Conservation (phyloP, 2,888 invertebrate species). For the Himalopsyche japonica region DNA sequence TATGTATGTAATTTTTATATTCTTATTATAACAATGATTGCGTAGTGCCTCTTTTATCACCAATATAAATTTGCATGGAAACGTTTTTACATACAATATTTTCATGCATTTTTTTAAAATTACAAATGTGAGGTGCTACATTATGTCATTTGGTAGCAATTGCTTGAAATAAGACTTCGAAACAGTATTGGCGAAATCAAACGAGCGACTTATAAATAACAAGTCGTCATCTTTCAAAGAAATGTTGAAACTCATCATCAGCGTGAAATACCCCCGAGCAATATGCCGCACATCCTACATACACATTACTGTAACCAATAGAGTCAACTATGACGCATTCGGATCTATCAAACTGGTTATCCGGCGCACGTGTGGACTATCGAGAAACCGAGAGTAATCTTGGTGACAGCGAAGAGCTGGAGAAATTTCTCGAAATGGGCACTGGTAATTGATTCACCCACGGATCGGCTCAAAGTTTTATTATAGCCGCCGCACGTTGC, state of each 20-base stretch:
- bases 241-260: neutral
- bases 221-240: neutral
- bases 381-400: slow-evolving; percentile 1
- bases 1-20: too few species aligned
- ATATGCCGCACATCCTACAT: neutral
- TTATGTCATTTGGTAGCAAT: too few species aligned
- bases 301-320: neutral
- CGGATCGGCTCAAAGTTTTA: neutral
- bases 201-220: neutral
- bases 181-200: neutral
- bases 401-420: neutral
- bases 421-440: neutral
- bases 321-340: neutral
- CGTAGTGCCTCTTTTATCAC: too few species aligned
- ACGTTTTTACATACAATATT: too few species aligned
- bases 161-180: neutral
- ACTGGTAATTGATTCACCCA: neutral
- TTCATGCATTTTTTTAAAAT: too few species aligned
- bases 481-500: neutral
- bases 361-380: neutral
- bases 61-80: too few species aligned
- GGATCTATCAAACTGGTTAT: neutral
- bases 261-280: neutral
- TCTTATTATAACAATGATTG: too few species aligned
- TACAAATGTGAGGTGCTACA: too few species aligned